A percentile compares a stretch with the other conserved stretches of the same genome.
phyloP scores from a whole-genome alignment of 37 sponge, comb jelly and placozoan genomes.

The Amphimedon queenslandica region DNA sequence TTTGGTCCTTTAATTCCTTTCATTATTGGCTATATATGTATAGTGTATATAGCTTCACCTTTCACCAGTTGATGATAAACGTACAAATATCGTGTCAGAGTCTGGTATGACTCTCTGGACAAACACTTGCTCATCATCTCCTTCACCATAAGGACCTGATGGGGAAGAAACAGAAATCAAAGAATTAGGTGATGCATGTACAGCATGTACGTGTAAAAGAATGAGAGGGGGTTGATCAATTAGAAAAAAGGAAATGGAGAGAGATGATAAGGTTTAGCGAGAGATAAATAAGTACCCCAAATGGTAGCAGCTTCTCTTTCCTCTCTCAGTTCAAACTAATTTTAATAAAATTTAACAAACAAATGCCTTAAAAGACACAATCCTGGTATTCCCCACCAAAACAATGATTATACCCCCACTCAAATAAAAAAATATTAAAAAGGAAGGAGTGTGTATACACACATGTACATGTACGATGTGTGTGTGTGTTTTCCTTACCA shows the following conservation, averaged over 20 bases:
- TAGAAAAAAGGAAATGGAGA: too few species aligned
- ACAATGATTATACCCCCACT: too few species aligned
- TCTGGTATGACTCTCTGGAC: slow-evolving; percentile 92
- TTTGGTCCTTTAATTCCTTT: too few species aligned
- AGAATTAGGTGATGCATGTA: too few species aligned
- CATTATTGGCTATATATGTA: background rate
- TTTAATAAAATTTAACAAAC: background rate
- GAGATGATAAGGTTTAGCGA: too few species aligned
- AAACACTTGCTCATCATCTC: slow-evolving; percentile 89
- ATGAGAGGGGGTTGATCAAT: too few species aligned
- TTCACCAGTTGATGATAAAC: slow-evolving; percentile 75
- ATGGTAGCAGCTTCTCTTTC: too few species aligned
- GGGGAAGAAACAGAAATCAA: too few species aligned
- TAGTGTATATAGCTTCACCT: slow-evolving; percentile 35
- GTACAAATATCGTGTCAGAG: slow-evolving; percentile 67
- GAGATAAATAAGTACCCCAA: too few species aligned
- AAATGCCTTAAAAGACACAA: background rate
- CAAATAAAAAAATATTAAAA: background rate
- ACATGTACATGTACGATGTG: too few species aligned
- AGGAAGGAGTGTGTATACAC: slow-evolving; percentile 1
- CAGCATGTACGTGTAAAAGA: too few species aligned
- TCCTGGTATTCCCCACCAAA: background rate
- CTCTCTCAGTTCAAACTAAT: too few species aligned
- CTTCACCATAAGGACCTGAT: slow-evolving; percentile 90
- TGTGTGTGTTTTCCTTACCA: slow-evolving; percentile 36